Percentiles rank a stretch among this genome's conserved stretches.
phyloP scores from a whole-genome alignment of 1,140 invertebrate genomes.

The Metopolophium dirhodum region DNA sequence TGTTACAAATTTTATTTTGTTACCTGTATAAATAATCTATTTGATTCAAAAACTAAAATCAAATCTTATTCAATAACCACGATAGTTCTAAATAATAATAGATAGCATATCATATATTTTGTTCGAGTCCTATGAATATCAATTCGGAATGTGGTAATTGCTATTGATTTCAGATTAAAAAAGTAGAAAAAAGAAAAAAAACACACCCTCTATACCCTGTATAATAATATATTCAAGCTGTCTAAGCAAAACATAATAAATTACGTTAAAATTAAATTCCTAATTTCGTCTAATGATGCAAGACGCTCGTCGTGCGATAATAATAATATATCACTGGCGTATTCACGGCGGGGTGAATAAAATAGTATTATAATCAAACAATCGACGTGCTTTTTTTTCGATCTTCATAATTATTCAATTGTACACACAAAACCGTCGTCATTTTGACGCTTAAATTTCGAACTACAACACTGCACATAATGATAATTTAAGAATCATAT shows the following conservation, averaged over 20 bases:
- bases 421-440: neutral
- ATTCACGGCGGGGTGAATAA: neutral
- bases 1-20: too few relatives aligned
- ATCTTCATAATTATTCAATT: neutral
- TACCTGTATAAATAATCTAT: neutral
- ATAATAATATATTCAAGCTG: conserved; percentile 15
- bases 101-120: neutral
- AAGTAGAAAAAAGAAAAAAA: neutral
- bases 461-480: neutral
- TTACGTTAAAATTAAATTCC: neutral
- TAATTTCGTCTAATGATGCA: neutral
- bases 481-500: neutral
- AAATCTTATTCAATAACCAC: neutral
- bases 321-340: neutral
- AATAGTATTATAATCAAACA: neutral
- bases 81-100: neutral
- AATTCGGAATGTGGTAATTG: neutral
- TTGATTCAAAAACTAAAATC: neutral
- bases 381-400: neutral
- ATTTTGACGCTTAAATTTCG: neutral
- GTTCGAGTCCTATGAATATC: neutral
- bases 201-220: neutral
- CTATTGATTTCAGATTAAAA: neutral
- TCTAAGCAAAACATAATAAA: neutral
- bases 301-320: neutral